Base-by-base conservation (phyloP, 2,888 invertebrate genomes). In the Encarsia formosa region DNA sequence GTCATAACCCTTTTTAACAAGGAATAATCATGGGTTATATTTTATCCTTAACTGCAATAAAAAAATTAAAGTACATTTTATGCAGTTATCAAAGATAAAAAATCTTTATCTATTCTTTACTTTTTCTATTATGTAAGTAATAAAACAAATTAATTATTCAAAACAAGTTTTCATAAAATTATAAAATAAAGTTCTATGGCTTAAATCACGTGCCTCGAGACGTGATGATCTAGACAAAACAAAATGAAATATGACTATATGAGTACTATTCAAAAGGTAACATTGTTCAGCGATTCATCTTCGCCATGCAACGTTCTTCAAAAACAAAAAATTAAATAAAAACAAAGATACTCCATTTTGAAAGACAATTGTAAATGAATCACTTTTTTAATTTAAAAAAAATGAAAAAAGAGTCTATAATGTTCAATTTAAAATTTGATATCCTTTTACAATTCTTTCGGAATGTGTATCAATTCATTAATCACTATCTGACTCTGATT, bases 401-500 rank as follows among this genome's bases (percentile, higher is more conserved):
- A 56, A 46, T 43, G 39, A 48, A 18, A 55, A 49, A 4, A n/a
- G 8, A 39, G 11, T 13, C 5, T n/a, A 39, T 34, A 45, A 34
- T 54, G 47, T 48, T 52, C 48, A 45, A 52, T n/a, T 29, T 56
- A 43, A 51, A 49, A 43, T 43, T 49, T 42, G 20, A 48, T 52
- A 57, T 47, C 45, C 55, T 53, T 54, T 53, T 57, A 55, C 47
- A 57, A 48, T 52, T 57, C 53, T 57, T 57, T 52, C 54, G 50
- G 55, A 53, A 51, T 56, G 53, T 58, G 53, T 51, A 53, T 46
- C 51, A 54, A 53, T 46, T 76, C 75, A 65, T 81, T 79, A 84
- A 77, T 85, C 83, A 53, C 81, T 83, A 74, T 90, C 90, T 65
- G 88, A 88, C 68, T 88, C 90, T 32, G 89, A 87, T 77, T 89